Base-by-base conservation (phyloP, 30 jellyfish, hydroid and myxozoan species). In the Pelagia noctiluca region DNA sequence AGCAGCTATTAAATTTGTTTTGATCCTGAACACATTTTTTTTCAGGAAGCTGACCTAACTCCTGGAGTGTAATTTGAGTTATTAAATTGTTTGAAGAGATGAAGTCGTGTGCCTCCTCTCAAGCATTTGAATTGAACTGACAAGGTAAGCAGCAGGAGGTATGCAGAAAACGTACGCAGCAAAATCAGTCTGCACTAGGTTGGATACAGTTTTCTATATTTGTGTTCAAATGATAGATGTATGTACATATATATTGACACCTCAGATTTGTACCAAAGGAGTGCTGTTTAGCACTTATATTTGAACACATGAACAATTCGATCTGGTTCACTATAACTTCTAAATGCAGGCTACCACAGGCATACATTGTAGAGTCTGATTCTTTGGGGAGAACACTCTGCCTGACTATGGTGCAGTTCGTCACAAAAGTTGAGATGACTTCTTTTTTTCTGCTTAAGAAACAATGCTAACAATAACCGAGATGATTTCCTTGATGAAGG, bases 221-320 rank as follows among this genome's bases (percentile, higher is more conserved):
- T 52, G 68, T 19, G 68, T 52, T 52, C 12, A 52, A 8, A 52
- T 52, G 28, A 52, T 52, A 19, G 12, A 30, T 52, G 68, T 30
- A 52, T 52, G 68, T 52, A 52, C 57, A 42, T 52, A 52, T 52
- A 52, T 8, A n/a, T n/a, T n/a, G n/a, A n/a, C n/a, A n/a, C 21
- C 7, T 10, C 68, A 52, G 68, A 52, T 52, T 52, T 52, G 21
- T 52, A 52, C 68, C 4, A 52, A 19, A 52, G n/a, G n/a, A n/a
- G n/a, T n/a, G n/a, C n/a, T n/a, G n/a, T n/a, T n/a, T n/a, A n/a
- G n/a, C n/a, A n/a, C n/a, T n/a, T n/a, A n/a, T n/a, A n/a, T n/a
- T n/a, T n/a, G n/a, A n/a, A n/a, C n/a, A n/a, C n/a, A n/a, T n/a
- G n/a, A n/a, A n/a, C n/a, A n/a, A n/a, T n/a, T n/a, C n/a, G n/a